phyloP scores from a whole-genome alignment of 2,888 invertebrate genomes.

The Folsomia candida region DNA sequence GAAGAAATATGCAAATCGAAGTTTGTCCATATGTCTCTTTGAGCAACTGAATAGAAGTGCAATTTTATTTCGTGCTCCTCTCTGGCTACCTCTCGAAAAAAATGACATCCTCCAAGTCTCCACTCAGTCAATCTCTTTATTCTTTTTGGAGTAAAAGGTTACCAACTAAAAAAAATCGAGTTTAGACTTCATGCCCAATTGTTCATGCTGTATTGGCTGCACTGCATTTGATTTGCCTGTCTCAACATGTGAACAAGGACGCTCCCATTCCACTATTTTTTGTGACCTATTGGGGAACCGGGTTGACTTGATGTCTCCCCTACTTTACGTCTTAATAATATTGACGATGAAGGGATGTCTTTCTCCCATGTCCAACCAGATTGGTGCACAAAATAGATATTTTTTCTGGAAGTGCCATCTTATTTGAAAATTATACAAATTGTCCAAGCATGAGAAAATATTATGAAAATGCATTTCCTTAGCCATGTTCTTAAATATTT shows the following conservation, averaged over 20 bases:
- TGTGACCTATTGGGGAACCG: neutral
- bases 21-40: neutral
- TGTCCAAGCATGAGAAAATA: too few species aligned
- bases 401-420: too few species aligned
- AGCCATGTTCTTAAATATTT: too few species aligned
- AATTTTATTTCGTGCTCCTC: too few species aligned
- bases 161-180: neutral
- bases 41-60: neutral
- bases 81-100: neutral
- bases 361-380: neutral
- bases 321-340: conserved; percentile 23
- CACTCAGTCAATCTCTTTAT: neutral
- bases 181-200: neutral
- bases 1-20: neutral
- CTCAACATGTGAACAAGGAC: neutral
- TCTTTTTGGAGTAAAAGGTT: neutral
- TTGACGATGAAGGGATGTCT: conserved; percentile 12
- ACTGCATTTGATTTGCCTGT: neutral
- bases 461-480: too few species aligned
- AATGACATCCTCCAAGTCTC: too few species aligned
- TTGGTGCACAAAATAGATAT: neutral
- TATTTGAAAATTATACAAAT: too few species aligned
- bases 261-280: neutral
- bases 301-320: conserved; percentile 20
- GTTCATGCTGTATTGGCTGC: neutral